Evolutionary conservation across 92 coral and sea anemone species (phyloP).

Genomic region (Epizoanthus scotinus): DNA sequence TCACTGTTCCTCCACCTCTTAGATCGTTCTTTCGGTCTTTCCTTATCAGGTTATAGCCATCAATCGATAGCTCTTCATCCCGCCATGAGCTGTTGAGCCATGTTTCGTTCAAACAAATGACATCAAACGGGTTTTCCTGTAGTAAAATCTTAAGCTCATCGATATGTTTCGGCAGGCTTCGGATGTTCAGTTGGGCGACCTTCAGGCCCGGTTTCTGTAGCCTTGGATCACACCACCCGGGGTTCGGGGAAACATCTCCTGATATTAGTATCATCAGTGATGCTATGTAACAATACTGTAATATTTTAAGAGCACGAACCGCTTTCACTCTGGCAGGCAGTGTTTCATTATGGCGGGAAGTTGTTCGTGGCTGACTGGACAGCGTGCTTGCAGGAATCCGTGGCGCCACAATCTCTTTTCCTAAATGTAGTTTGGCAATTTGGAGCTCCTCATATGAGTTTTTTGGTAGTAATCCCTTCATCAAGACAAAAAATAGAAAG

Average conservation of each 20-base stretch:
- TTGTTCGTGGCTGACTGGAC: background rate
- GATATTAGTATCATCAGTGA: conserved; percentile 34
- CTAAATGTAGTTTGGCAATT: background rate
- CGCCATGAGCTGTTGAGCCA: no score
- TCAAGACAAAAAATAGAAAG: conserved; percentile 5
- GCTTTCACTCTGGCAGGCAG: background rate
- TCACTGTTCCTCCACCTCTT: conserved; percentile 22
- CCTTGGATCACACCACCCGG: conserved; percentile 41
- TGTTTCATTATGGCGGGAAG: conserved; percentile 5
- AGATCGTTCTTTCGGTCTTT: conserved; percentile 22
- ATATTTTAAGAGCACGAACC: conserved; percentile 7
- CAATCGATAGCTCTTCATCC: conserved; percentile 5
- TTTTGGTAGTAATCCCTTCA: background rate
- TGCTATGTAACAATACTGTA: conserved; percentile 21
- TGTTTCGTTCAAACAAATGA: no score
- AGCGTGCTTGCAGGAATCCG: background rate
- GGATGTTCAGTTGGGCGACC: conserved; percentile 25
- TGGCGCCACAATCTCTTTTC: background rate
- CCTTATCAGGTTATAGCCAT: conserved; percentile 11
- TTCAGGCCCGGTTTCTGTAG: conserved; percentile 36
- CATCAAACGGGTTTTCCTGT: conserved; percentile 35
- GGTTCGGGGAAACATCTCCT: conserved; percentile 36
- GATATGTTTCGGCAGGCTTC: conserved; percentile 20
- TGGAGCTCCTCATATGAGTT: background rate
- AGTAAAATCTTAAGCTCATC: conserved; percentile 31